phyloP scores from a whole-genome alignment of 30 jellyfish, hydroid and myxozoan species.

The Chrysaora quinquecirrha region DNA sequence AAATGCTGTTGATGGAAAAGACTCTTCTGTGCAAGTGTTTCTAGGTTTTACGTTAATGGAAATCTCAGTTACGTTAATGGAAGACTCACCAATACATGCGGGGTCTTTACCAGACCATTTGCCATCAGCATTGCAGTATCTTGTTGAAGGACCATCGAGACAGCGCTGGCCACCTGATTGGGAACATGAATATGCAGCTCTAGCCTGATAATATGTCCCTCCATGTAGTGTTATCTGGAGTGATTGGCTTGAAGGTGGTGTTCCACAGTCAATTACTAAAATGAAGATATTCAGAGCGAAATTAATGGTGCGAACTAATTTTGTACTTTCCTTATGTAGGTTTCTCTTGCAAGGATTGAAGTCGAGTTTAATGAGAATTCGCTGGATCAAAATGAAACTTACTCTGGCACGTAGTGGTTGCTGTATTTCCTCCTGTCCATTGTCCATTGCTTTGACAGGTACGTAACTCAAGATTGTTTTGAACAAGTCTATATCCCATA shows the following conservation, averaged over 20 bases:
- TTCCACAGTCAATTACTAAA: slow-evolving; percentile 88
- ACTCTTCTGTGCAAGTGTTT: not conserved
- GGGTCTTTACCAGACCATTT: slow-evolving; percentile 94
- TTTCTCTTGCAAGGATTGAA: no score
- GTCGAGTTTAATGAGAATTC: no score
- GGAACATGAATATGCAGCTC: slow-evolving; percentile 78
- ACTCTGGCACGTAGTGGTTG: slow-evolving; percentile 69
- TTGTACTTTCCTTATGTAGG: no score
- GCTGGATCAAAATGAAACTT: no score
- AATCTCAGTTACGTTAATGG: no score
- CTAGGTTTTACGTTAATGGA: no score
- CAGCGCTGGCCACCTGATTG: slow-evolving; percentile 84
- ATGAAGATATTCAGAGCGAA: no score
- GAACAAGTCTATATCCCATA: slow-evolving; percentile 76
- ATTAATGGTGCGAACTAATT: no score
- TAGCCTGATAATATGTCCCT: slow-evolving; percentile 71
- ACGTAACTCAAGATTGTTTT: slow-evolving; percentile 53
- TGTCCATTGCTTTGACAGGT: slow-evolving; percentile 84
- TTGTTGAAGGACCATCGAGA: slow-evolving; percentile 77
- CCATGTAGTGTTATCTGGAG: slow-evolving; percentile 41
- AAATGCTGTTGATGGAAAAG: not conserved
- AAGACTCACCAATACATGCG: slow-evolving; percentile 73
- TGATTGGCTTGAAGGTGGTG: slow-evolving; percentile 47
- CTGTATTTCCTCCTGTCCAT: slow-evolving; percentile 93
- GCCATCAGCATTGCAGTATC: slow-evolving; percentile 95